phyloP scores from a whole-genome alignment of 2,888 invertebrate genomes.

The Parnassius orleans region DNA sequence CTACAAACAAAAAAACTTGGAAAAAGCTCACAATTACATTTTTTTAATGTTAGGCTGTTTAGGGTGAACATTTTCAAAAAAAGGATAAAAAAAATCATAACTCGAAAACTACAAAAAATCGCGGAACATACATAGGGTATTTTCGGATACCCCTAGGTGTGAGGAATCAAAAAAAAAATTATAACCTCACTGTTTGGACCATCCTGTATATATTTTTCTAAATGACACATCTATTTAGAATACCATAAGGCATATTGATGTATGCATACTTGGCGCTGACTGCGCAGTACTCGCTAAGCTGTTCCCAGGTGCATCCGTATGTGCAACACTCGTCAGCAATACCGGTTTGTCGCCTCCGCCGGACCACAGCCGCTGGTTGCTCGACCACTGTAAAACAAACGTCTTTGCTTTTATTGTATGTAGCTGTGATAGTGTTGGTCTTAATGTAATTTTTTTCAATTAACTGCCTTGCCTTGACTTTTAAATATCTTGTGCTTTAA shows the following conservation, averaged over 20 bases:
- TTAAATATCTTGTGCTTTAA: too few relatives aligned
- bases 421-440: conserved; percentile 1
- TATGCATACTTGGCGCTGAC: conserved; percentile 62
- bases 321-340: conserved; percentile 73
- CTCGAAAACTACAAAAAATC: too few relatives aligned
- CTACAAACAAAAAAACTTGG: too few relatives aligned
- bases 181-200: too few relatives aligned
- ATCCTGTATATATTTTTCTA: neutral
- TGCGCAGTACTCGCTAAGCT: conserved; percentile 70
- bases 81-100: too few relatives aligned
- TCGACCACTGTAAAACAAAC: conserved; percentile 58
- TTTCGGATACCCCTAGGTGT: too few relatives aligned
- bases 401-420: conserved; percentile 22
- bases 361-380: conserved; percentile 54
- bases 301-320: conserved; percentile 64
- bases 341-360: conserved; percentile 62
- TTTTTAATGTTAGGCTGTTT: too few relatives aligned
- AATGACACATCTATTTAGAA: conserved; percentile 2
- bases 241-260: neutral
- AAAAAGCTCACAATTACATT: too few relatives aligned
- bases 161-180: too few relatives aligned
- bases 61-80: too few relatives aligned
- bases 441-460: neutral
- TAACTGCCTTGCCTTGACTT: too few relatives aligned
- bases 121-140: too few relatives aligned